Evolutionary conservation across 1,140 invertebrate species (phyloP), one percentile per base, ranked within the genome.

Genomic region (Dendrolimus kikuchii): DNA sequence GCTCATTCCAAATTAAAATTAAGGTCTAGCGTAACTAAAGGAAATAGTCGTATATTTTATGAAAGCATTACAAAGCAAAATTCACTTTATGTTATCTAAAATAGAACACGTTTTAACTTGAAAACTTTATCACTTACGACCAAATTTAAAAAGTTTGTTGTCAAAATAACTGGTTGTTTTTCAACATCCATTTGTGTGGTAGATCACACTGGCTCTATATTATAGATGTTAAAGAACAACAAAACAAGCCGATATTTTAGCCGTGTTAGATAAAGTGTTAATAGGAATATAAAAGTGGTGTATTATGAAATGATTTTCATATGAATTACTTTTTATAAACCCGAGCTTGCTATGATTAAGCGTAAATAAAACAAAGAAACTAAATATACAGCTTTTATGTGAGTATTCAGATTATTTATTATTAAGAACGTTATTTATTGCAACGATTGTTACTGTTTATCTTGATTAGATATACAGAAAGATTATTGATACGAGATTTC

Each of bases 1-100:
- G 76, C 76, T 86, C 73, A 83, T 86, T 82, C 68, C 66, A 82
- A 83, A 86, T 86, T 86, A 83, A 86, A 86, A 86, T 86, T 83
- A 86, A 83, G 80, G 77, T 83, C 76, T 86, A 82, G 77, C 77
- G 74, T 79, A 76, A 76, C 82, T 75, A 83, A 77, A 71, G 79
- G 75, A 78, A 69, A 78, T 60, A 66, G 77, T 75, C 66, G 72
- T 65, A 63, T 70, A 79, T 74, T 73, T 77, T 71, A 62, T 59
- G 52, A 41, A 38, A 23, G 2, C 6, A 23, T 41, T 54, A 7
- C 50, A 53, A 51, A 43, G 42, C 38, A 65, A 73, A 74, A 62
- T 53, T 44, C 37, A 50, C 68, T 72, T 58, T 78, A 63, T 40
- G 38, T 0, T 47, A n/a, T 46, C 46, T 37, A 4, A 6, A 44